phyloP scores from a whole-genome alignment of 2,113 vertebrate genomes.

The Todiramphus chloris region DNA sequence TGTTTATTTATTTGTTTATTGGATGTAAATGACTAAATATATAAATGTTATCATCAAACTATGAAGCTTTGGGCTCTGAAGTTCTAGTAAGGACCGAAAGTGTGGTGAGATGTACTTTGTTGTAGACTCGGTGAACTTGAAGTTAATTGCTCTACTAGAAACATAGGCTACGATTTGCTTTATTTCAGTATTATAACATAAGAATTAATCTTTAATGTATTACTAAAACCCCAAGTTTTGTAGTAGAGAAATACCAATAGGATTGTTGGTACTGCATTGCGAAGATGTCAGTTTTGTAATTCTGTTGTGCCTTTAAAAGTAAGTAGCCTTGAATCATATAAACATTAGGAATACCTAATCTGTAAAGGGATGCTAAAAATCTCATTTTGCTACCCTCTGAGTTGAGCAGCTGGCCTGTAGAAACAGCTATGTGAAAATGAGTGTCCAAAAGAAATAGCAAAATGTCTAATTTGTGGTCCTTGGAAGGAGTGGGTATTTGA shows the following conservation, averaged over 20 bases:
- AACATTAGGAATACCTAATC: background rate
- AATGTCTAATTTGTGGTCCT: background rate
- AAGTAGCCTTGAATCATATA: background rate
- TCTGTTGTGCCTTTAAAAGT: background rate
- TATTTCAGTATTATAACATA: background rate
- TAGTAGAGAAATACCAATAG: background rate
- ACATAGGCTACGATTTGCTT: background rate
- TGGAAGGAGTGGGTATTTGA: background rate
- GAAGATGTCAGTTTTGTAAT: background rate
- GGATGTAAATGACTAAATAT: background rate
- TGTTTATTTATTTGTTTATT: background rate
- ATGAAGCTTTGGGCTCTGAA: background rate
- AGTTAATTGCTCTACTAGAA: background rate
- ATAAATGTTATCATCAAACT: background rate
- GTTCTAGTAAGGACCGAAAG: background rate
- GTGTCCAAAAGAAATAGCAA: background rate
- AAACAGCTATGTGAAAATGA: background rate
- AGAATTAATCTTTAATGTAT: background rate
- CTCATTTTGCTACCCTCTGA: background rate
- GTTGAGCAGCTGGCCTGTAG: background rate
- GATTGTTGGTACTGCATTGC: background rate
- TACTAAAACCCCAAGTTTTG: background rate
- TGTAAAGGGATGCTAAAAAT: background rate
- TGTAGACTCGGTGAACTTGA: background rate
- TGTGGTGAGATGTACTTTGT: background rate